Conservation (phyloP, 2,888 invertebrate species). For the Ophion ellenae region DNA sequence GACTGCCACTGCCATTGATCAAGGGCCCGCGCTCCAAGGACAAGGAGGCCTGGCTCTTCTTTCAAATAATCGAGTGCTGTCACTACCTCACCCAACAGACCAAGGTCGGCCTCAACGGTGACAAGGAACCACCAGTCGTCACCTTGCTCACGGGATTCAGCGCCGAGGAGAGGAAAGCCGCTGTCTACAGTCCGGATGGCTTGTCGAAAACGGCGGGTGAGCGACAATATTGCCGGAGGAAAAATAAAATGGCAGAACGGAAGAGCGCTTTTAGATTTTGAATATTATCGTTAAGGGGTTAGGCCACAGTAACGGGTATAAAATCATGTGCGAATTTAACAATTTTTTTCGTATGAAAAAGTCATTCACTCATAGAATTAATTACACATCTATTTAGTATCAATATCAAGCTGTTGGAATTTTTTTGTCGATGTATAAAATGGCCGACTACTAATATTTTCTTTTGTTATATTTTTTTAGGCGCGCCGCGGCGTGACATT, state of each 20-base stretch:
- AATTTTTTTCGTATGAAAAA: no score
- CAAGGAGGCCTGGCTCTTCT: slow-evolving; percentile 89
- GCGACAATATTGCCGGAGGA: slow-evolving; percentile 45
- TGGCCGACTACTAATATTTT: no score
- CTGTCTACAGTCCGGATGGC: slow-evolving; percentile 89
- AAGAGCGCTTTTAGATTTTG: no score
- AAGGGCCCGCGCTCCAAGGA: slow-evolving; percentile 92
- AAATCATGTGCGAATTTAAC: no score
- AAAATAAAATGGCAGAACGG: not conserved
- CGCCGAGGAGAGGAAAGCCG: slow-evolving; percentile 85
- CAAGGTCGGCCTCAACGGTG: slow-evolving; percentile 78
- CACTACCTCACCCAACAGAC: slow-evolving; percentile 88
- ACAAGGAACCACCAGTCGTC: slow-evolving; percentile 86
- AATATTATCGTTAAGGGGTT: no score
- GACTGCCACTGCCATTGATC: slow-evolving; percentile 88
- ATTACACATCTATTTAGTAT: no score
- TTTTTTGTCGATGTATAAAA: no score
- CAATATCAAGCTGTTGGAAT: no score
- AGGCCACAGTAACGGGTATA: no score
- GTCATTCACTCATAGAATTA: no score
- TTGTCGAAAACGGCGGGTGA: slow-evolving; percentile 90
- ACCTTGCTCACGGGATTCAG: slow-evolving; percentile 90
- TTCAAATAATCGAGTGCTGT: slow-evolving; percentile 94
- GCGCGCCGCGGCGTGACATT: no score
- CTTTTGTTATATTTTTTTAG: no score